Base-by-base conservation (phyloP, 2,797 vertebrate genomes). In the Myripristis murdjan region DNA sequence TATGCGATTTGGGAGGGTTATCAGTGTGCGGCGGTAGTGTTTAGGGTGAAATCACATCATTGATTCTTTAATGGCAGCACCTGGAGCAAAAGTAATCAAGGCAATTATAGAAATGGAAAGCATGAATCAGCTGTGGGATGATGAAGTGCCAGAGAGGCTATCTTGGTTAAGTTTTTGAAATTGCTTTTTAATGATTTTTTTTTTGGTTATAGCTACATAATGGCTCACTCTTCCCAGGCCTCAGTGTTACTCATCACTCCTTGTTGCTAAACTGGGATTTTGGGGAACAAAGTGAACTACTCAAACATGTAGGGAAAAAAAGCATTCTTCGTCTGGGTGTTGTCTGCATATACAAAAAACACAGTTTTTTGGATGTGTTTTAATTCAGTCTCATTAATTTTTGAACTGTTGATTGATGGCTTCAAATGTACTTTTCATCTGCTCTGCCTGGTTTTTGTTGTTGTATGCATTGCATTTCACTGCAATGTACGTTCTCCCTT, bases 11-110 rank as follows among this genome's bases (percentile, higher is more conserved):
- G 86, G 89, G 84, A 86, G 10, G 86, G 89, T 90, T 92, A 92
- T 93, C 89, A 86, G 89, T 91, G 85, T 86, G 84, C 90, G 87
- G 87, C 90, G 90, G 91, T 89, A 91, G 75, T 51, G 62, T 66
- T 65, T 6, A 75, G 75, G 83, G 71, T 82, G 39, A 63, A 58
- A 70, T 84, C 87, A 81, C 46, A 79, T 88, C 91, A 90, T 89
- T 76, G 1, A 71, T 86, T 81, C 86, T 85, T 89, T 79, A 63
- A 56, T 56, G 43, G 52, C 16, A 33, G 43, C 69, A 71, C 59
- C 69, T 63, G 52, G 41, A 28, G 43, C 57, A 47, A 20, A 41
- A 56, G 59, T 41, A 71, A 39, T 39, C 28, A 49, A 57, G 24
- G 59, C 31, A 22, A 18, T 44, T 44, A 7, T 11, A 26, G 22